phyloP scores from a whole-genome alignment of 2,888 invertebrate species.

The Parascotia fuliginaria region DNA sequence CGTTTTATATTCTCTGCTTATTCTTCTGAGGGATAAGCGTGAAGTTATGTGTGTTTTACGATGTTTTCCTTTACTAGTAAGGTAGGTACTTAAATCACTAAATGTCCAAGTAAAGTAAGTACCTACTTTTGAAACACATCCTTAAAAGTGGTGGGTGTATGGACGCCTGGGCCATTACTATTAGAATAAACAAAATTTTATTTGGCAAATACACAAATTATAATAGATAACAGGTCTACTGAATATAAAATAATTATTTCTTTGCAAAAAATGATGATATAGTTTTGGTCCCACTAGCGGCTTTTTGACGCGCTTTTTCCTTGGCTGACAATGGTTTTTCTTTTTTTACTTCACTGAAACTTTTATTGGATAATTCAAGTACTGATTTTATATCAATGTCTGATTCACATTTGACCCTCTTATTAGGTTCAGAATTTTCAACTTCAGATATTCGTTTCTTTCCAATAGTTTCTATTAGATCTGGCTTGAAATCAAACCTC shows the following conservation, averaged over 20 bases:
- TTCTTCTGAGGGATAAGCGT: too few species aligned
- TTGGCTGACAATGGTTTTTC: conserved; percentile 87
- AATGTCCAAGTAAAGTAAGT: too few species aligned
- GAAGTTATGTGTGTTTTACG: too few species aligned
- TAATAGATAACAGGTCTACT: too few species aligned
- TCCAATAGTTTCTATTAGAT: conserved; percentile 77
- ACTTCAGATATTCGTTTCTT: conserved; percentile 84
- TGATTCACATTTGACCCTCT: conserved; percentile 71
- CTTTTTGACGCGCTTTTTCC: conserved; percentile 91
- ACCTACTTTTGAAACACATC: too few species aligned
- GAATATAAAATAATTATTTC: conserved; percentile 74
- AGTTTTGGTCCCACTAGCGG: conserved; percentile 92
- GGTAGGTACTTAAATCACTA: too few species aligned
- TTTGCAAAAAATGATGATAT: conserved; percentile 93
- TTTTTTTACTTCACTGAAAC: conserved; percentile 73
- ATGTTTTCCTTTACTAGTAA: too few species aligned
- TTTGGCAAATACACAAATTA: too few species aligned
- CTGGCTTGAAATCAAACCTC: conserved; percentile 88
- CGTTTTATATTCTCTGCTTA: too few species aligned
- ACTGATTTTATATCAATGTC: conserved; percentile 62
- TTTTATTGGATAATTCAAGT: conserved; percentile 59
- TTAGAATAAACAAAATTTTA: too few species aligned
- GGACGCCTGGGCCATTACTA: too few species aligned
- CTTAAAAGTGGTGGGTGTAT: too few species aligned
- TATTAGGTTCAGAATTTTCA: conserved; percentile 66